These are phyloP conservation scores for Podabrus alpinus DNA, from an alignment of 2,888 invertebrate genomes.

Conservation along the genomic window DNA sequence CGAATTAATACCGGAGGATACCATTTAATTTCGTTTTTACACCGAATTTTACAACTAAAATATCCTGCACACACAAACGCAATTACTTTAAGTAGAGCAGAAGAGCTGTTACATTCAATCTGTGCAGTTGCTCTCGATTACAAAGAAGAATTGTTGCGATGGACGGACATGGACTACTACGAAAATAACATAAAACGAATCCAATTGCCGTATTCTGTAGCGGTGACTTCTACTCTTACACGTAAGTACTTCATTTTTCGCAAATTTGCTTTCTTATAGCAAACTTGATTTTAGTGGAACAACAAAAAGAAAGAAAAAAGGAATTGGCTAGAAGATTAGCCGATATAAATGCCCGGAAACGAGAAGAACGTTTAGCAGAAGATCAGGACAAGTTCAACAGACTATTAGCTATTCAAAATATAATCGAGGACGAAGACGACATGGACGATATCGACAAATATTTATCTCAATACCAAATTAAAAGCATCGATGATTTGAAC, in stretches of 20 bases:
- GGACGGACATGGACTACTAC: slow-evolving; percentile 82
- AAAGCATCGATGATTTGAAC: slow-evolving; percentile 78
- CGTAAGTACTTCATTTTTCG: slow-evolving; percentile 50
- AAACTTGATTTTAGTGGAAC: slow-evolving; percentile 62
- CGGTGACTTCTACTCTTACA: slow-evolving; percentile 66
- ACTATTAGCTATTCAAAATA: slow-evolving; percentile 74
- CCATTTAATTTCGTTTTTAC: slow-evolving; percentile 83
- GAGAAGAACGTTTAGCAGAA: slow-evolving; percentile 84
- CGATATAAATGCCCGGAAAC: slow-evolving; percentile 87
- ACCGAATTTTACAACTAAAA: slow-evolving; percentile 86
- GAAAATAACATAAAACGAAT: slow-evolving; percentile 81
- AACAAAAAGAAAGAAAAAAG: slow-evolving; percentile 83
- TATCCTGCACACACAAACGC: slow-evolving; percentile 90
- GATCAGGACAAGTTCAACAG: slow-evolving; percentile 86
- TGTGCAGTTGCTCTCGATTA: slow-evolving; percentile 80
- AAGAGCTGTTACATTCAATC: slow-evolving; percentile 84
- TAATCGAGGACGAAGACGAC: slow-evolving; percentile 75
- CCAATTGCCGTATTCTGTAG: slow-evolving; percentile 79
- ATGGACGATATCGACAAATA: slow-evolving; percentile 63
- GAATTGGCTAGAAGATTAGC: slow-evolving; percentile 83
- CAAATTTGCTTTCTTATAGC: not conserved
- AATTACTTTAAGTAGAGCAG: slow-evolving; percentile 83
- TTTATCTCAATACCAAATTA: slow-evolving; percentile 74
- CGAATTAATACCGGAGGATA: slow-evolving; percentile 88
- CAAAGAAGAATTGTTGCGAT: slow-evolving; percentile 74